Percentiles rank a stretch among this genome's conserved stretches.
phyloP scores from a whole-genome alignment of 2,113 vertebrate species.

The Stomatorhinus ivindoensis region DNA sequence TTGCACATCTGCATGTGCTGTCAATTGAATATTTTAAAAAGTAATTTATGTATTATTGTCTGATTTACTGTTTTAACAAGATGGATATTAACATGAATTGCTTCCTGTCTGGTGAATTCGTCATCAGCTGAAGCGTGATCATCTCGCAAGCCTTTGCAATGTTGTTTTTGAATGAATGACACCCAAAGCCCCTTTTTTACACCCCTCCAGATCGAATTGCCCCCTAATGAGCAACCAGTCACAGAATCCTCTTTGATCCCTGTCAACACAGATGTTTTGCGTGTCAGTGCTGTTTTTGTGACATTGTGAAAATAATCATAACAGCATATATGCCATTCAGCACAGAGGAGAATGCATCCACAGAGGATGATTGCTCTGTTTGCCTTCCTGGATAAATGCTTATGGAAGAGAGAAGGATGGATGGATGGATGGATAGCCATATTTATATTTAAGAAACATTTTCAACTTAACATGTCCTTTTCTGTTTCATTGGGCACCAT shows the following conservation, averaged over 20 bases:
- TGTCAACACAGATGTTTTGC: neutral
- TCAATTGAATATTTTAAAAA: neutral
- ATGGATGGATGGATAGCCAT: neutral
- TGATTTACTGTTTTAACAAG: neutral
- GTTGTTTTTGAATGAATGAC: neutral
- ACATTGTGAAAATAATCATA: neutral
- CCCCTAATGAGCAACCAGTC: neutral
- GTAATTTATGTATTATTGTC: neutral
- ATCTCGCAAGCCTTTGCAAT: neutral
- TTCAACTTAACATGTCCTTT: neutral
- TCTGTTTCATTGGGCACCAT: neutral
- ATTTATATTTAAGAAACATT: neutral
- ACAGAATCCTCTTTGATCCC: neutral
- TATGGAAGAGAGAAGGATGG: neutral
- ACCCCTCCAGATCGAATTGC: neutral
- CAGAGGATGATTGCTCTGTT: neutral
- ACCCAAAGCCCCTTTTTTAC: neutral
- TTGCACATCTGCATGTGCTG: neutral
- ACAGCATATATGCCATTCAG: neutral
- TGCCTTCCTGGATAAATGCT: neutral
- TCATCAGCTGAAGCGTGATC: neutral
- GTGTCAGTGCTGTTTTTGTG: neutral
- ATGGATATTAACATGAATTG: neutral
- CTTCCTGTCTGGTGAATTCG: neutral
- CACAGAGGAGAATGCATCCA: neutral